Evolutionary conservation across 1,140 invertebrate genomes (phyloP), one percentile per base, ranked within the genome.

Genomic region (Micrasema minimum): DNA sequence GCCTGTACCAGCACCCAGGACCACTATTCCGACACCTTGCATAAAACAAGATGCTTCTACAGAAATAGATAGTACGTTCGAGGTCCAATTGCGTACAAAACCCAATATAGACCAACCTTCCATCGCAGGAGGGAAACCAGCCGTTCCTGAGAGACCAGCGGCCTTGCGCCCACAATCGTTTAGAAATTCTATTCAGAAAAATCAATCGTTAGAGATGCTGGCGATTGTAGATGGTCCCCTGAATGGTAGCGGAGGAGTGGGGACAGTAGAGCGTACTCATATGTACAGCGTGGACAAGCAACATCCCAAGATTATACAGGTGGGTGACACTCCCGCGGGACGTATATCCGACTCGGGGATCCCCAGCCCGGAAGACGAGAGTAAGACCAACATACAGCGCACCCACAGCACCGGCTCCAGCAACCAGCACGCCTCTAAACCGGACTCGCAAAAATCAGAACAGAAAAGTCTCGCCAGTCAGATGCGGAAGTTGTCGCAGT

Each of bases 91-190:
- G 50, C 77, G 83, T 10, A 6, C 35, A 2, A 74, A 72, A 70
- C 38, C 50, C 31, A 45, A 12, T 20, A 6, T 50, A 18, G 69
- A 71, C 46, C 35, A 6, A 20, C 23, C 10, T 14, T 45, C 37
- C 26, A 9, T 31, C 46, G 35, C 43, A 50, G 18, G 57, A 64
- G 81, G 83, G 77, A 92, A 91, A 80, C 91, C 91, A 5, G 88
- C 88, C 2, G 87, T 92, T 50, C 91, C 91, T 11, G 90, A 91
- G 76, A 83, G 90, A 62, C 91, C 90, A 3, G 87, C 88, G n/a
- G 87, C 86, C 31, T 80, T 92, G 38, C 84, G 89, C 66, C 88
- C 89, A 14, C 84, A 86, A 2, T 87, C 87, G 78, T 86, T 89
- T 73, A 80, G 82, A 57, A 79, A 69, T 9, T 75, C 77, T 20